Evolutionary conservation across 2,888 invertebrate species (phyloP).

Genomic region (Heliconius charithonia): DNA sequence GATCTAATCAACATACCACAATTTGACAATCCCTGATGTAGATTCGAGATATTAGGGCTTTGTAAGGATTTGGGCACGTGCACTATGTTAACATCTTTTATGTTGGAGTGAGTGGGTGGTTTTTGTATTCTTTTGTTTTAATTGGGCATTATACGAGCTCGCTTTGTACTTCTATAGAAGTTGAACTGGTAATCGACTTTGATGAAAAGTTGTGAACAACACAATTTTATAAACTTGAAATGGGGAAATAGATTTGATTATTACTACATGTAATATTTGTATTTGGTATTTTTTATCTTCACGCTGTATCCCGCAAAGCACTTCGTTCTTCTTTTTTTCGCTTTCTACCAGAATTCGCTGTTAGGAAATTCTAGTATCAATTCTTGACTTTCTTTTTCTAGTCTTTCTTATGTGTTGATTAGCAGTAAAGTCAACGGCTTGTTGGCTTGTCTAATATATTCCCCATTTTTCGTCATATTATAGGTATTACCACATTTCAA

Average conservation of each 20-base stretch:
- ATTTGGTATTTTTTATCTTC: not conserved
- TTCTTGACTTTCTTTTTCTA: too few relatives aligned
- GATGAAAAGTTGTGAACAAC: not conserved
- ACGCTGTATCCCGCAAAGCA: not conserved
- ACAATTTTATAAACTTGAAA: not conserved
- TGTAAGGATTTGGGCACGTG: conserved; percentile 57
- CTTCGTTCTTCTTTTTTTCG: too few relatives aligned
- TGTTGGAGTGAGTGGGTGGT: conserved; percentile 45
- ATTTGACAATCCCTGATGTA: conserved; percentile 35
- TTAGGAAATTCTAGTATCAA: too few relatives aligned
- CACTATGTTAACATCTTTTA: conserved; percentile 46
- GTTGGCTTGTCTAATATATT: too few relatives aligned
- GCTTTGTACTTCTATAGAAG: not conserved
- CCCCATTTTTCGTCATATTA: not conserved
- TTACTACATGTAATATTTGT: not conserved
- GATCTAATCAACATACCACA: conserved; percentile 4
- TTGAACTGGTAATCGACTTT: not conserved
- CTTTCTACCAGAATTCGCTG: too few relatives aligned
- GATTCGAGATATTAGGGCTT: conserved; percentile 56
- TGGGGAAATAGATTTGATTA: not conserved
- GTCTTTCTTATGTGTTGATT: too few relatives aligned
- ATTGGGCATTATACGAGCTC: conserved; percentile 30
- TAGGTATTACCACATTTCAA: too few relatives aligned
- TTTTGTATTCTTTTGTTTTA: conserved; percentile 44
- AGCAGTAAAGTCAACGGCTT: too few relatives aligned